Conservation (phyloP, 1,140 invertebrate species). For the Rhynchophorus ferrugineus region DNA sequence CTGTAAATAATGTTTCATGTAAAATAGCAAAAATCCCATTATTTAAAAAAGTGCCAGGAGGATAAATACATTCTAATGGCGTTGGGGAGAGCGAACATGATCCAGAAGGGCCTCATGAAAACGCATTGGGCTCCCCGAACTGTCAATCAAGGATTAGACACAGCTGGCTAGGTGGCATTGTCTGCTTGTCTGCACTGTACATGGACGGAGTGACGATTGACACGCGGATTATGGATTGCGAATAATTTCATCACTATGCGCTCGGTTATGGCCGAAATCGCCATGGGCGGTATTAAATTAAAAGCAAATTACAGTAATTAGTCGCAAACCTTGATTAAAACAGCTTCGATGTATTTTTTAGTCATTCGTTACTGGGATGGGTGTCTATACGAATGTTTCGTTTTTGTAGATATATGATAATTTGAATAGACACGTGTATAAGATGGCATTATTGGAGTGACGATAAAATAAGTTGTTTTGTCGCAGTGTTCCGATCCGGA, state of each 20-base stretch:
- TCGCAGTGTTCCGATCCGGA: no score
- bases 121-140: conserved; percentile 5
- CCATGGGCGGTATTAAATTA: not conserved
- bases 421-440: no score
- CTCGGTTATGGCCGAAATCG: not conserved
- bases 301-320: not conserved
- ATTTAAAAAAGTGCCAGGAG: no score
- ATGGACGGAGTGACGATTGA: conserved; percentile 16
- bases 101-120: not conserved
- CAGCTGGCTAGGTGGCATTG: conserved; percentile 17
- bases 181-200: conserved; percentile 21
- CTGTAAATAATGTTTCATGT: no score
- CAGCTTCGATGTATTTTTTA: no score
- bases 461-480: no score
- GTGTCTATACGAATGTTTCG: no score
- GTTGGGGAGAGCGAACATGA: not conserved
- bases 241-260: conserved; percentile 18
- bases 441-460: no score
- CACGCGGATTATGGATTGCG: conserved; percentile 21
- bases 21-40: no score
- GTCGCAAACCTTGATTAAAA: no score
- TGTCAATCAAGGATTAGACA: conserved; percentile 21
- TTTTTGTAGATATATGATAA: no score
- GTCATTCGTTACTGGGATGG: no score
- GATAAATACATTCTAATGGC: not conserved